These are phyloP conservation scores for Lepidocyrtoides sp. DNA, from an alignment of 2,888 invertebrate genomes.

Conservation along the genomic window DNA sequence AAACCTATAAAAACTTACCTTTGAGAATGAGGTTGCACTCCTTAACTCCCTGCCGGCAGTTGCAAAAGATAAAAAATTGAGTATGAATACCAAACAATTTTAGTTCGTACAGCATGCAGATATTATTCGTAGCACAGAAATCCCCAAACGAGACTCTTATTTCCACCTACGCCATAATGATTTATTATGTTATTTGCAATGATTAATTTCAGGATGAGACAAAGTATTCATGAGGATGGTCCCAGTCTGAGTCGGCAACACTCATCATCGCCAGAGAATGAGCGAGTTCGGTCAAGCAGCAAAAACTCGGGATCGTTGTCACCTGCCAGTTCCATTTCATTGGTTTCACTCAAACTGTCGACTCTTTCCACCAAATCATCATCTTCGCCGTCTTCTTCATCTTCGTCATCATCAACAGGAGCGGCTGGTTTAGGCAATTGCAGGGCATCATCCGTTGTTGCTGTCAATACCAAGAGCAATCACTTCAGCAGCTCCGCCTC, in stretches of 20 bases:
- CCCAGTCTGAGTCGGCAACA: constrained; percentile 63
- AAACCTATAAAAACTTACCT: too few species aligned
- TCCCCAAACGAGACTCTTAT: too few species aligned
- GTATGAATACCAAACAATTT: too few species aligned
- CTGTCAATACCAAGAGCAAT: constrained; percentile 52
- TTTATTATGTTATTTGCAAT: background rate
- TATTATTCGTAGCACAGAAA: too few species aligned
- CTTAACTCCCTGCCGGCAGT: too few species aligned
- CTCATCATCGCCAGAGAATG: constrained; percentile 66
- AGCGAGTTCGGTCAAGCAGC: constrained; percentile 61
- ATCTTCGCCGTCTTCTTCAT: background rate
- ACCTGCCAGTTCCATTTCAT: constrained; percentile 74
- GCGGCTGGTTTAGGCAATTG: background rate
- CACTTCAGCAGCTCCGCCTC: constrained; percentile 49
- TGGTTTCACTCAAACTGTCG: constrained; percentile 69
- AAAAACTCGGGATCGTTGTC: constrained; percentile 68
- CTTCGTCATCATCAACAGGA: constrained; percentile 25
- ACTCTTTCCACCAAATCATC: constrained; percentile 53
- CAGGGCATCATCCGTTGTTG: constrained; percentile 20
- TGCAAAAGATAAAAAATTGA: too few species aligned
- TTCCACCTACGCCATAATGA: background rate
- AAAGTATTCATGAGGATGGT: constrained; percentile 79
- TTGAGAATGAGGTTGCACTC: too few species aligned
- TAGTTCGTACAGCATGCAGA: too few species aligned
- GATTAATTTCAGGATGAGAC: constrained; percentile 72